These are phyloP conservation scores for Ferrisia virgata DNA, from an alignment of 2,888 invertebrate genomes.

Conservation along the genomic window DNA sequence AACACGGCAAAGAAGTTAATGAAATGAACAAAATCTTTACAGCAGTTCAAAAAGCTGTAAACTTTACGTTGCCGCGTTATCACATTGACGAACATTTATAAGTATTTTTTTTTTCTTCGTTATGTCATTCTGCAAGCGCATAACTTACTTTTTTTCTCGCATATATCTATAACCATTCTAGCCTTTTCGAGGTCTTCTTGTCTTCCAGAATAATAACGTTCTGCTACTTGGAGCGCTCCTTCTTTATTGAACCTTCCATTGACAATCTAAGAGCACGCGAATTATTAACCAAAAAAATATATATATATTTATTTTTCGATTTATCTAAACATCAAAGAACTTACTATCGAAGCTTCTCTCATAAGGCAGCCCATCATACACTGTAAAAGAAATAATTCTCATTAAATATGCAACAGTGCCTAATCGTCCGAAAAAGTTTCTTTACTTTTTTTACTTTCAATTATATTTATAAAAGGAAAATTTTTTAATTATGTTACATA, in stretches of 20 bases:
- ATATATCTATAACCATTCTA: constrained; percentile 42
- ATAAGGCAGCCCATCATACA: constrained; percentile 49
- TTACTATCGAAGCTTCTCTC: constrained; percentile 48
- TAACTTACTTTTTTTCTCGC: constrained; percentile 42
- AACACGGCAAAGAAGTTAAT: not conserved
- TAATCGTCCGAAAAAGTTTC: not conserved
- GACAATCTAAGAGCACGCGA: constrained; percentile 27
- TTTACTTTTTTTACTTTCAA: not conserved
- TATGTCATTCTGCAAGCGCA: not conserved
- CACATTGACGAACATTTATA: constrained; percentile 6
- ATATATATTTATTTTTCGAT: not conserved
- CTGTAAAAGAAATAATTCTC: constrained; percentile 30
- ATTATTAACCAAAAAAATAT: not conserved
- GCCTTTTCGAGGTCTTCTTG: constrained; percentile 45
- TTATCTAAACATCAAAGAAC: constrained; percentile 29
- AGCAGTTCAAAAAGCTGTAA: constrained; percentile 7
- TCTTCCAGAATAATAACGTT: constrained; percentile 44
- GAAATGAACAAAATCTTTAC: constrained; percentile 4
- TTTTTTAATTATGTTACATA: not conserved
- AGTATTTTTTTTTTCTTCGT: not conserved
- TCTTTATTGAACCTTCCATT: constrained; percentile 46
- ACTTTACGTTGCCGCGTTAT: constrained; percentile 4
- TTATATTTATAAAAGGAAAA: not conserved
- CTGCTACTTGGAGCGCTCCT: constrained; percentile 43
- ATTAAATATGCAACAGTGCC: not conserved